These are phyloP conservation scores for Scelioninae gen. 1 DNA, from an alignment of 2,888 invertebrate genomes.

Conservation along the genomic window DNA sequence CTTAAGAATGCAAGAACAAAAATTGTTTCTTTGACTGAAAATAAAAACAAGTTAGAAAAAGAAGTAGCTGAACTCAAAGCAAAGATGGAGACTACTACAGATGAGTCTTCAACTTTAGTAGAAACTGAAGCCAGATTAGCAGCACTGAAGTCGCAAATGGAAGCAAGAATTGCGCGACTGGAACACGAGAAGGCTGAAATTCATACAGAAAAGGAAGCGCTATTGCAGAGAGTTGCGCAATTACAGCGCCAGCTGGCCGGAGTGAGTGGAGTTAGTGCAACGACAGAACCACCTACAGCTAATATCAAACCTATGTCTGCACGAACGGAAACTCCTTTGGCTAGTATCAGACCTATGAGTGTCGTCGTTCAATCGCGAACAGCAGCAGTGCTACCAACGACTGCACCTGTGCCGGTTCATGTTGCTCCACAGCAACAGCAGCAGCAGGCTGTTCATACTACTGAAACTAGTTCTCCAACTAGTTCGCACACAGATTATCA, in stretches of 20 bases:
- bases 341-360: conserved; percentile 96
- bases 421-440: conserved; percentile 84
- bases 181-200: conserved; percentile 90
- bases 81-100: conserved; percentile 77
- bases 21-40: conserved; percentile 89
- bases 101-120: conserved; percentile 76
- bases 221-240: conserved; percentile 89
- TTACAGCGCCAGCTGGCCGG: conserved; percentile 89
- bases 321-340: conserved; percentile 92
- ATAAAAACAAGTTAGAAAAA: conserved; percentile 85
- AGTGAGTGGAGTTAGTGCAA: conserved; percentile 86
- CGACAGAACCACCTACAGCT: conserved; percentile 90
- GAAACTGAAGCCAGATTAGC: conserved; percentile 85
- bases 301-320: conserved; percentile 98
- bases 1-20: conserved; percentile 90
- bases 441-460: conserved; percentile 85
- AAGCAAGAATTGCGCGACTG: conserved; percentile 88
- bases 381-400: conserved; percentile 92
- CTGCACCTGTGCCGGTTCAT: conserved; percentile 85
- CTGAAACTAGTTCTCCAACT: conserved; percentile 88
- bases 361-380: conserved; percentile 88
- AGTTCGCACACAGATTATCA: conserved; percentile 93
- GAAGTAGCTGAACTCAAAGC: conserved; percentile 80
- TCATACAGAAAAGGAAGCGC: conserved; percentile 88
- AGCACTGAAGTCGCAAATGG: conserved; percentile 89